Evolutionary conservation across 2,797 vertebrate species (phyloP).

Genomic region (Arnoldichthys spilopterus): DNA sequence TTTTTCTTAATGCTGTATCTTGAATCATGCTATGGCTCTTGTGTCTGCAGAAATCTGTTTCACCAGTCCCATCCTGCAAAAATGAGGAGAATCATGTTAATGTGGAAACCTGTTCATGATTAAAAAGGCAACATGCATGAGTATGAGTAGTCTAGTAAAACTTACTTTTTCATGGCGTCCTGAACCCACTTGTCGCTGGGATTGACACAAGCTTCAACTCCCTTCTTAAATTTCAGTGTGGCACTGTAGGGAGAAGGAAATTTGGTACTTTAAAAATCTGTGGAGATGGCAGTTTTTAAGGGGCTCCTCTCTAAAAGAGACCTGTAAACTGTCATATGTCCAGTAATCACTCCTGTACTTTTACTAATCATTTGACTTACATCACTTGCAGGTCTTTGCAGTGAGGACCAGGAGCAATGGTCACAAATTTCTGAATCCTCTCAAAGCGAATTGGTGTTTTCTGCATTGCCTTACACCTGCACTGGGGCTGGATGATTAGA

Average conservation of each 20-base stretch:
- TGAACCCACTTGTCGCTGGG: constrained; percentile 28
- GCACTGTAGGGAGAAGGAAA: background rate
- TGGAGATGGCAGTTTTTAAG: background rate
- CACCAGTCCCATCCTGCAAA: constrained; percentile 18
- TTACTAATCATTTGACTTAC: constrained; percentile 55
- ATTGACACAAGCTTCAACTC: background rate
- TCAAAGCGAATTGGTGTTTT: background rate
- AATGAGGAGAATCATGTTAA: background rate
- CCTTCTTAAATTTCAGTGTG: background rate
- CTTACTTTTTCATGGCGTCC: background rate
- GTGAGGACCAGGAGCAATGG: constrained; percentile 20
- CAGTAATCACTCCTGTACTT: too few species aligned
- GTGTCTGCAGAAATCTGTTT: background rate
- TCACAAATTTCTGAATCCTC: background rate
- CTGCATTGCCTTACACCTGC: background rate
- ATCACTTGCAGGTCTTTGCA: constrained; percentile 65
- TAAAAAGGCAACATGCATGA: too few species aligned
- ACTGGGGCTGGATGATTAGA: rapidly evolving
- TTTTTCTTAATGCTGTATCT: background rate
- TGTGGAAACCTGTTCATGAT: background rate
- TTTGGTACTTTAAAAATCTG: background rate
- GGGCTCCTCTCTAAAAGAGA: background rate
- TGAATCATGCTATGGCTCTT: background rate
- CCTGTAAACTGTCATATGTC: too few species aligned
- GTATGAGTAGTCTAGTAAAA: background rate